Base-by-base conservation (phyloP, 2,888 invertebrate genomes). In the Adelognathus sp. region DNA sequence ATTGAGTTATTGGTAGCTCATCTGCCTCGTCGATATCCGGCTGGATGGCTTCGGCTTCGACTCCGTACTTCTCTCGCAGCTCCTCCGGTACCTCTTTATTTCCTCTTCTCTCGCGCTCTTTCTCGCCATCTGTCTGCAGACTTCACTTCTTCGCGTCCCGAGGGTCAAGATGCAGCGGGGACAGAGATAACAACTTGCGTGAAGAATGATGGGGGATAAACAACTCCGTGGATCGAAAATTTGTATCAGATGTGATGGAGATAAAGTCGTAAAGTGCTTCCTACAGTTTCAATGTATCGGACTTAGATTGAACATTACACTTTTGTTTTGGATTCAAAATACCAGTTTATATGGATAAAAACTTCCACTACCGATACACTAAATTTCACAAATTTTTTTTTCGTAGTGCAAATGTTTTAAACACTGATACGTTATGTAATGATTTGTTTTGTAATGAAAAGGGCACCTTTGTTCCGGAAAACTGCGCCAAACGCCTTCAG, bases 1-100 rank as follows among this genome's bases (percentile, higher is more conserved):
- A 88, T 88, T 88, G 88, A 88, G 88, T 88, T 88, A 88, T 88
- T 88, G 88, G 87, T 88, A 88, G 88, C 88, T 88, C 88, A 88
- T 88, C 88, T 87, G 84, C 86, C 85, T 80, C 84, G 84, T 86
- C 88, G 86, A 88, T 88, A 88, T 88, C 86, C 86, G 85, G 80
- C 84, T 87, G 86, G 85, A 87, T 87, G 86, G 85, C 86, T 88
- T 82, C 83, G 81, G 31, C 75, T 75, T 63, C 69, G 54, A 71
- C 81, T 80, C 78, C 82, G 80, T 81, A 56, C 80, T n/a, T n/a
- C n/a, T n/a, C n/a, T 82, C 70, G 70, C 36, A n/a, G 39, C 56
- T 36, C 21, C 56, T 14, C 24, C 27, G n/a, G n/a, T n/a, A n/a
- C 14, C 58, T 63, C 71, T 81, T 74, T 56, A 50, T 64, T 41